Evolutionary conservation across 2,797 vertebrate genomes (phyloP), one percentile per base, ranked within the genome.

Genomic region (Centroberyx gerrardi): DNA sequence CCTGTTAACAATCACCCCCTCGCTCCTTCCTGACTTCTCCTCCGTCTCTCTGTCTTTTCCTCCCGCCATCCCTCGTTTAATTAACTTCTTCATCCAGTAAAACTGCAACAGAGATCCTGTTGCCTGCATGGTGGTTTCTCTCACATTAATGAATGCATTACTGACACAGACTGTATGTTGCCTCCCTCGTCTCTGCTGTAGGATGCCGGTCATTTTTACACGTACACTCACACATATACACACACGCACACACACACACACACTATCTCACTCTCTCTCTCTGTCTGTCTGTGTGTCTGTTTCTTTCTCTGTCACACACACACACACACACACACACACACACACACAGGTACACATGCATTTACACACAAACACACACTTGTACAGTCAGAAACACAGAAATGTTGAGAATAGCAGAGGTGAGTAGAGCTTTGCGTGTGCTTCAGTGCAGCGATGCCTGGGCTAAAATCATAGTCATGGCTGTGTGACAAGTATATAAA

Each of bases 1-100:
- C 88, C 85, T 80, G 74, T 92, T 91, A 93, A 92, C 86, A 87
- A 86, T 89, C 84, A 81, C 60, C 79, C 74, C 81, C 69, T 83
- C 68, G 69, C 76, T 88, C 78, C 73, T 90, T 92, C 78, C 81
- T 85, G 83, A 83, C 73, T 83, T 87, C 58, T 76, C 75, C 78
- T 85, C 63, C 62, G 17, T 82, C 86, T 77, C 42, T 76, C 63
- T 62, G 33, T 76, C 67, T 86, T 72, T 78, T 84, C 66, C 74
- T 81, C 74, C 70, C 53, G 56, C 22, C 13, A 83, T 84, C 81
- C 55, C 76, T 86, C 75, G 52, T 90, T 92, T 92, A 92, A 89
- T 91, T 90, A 89, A 76, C 74, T 82, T 61, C 70, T 73, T 84
- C 72, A 75, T 80, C 67, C 82, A 82, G 85, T 91, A 89, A 92